These are phyloP conservation scores for Acanthis flammea DNA, from an alignment of 2,797 vertebrate species.

Conservation along the genomic window DNA sequence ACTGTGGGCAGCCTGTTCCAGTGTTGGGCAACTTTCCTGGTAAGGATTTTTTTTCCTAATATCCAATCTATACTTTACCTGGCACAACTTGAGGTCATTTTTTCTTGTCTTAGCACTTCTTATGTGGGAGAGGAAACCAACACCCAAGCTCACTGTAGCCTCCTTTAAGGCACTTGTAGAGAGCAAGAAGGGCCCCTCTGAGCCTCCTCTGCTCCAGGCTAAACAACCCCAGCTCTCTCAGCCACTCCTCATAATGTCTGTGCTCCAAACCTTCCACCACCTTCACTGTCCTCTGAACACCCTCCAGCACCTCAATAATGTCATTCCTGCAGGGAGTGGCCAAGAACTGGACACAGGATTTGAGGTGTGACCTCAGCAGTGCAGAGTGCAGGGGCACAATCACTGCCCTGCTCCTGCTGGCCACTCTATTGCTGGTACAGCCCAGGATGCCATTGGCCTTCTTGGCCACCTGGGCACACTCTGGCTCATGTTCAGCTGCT, in stretches of 20 bases:
- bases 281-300: neutral
- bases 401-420: neutral
- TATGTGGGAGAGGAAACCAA: neutral
- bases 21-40: accelerated
- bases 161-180: neutral
- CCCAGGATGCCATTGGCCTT: accelerated
- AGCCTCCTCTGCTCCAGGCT: neutral
- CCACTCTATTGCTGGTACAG: accelerated
- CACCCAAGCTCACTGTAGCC: no score
- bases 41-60: neutral
- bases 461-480: neutral
- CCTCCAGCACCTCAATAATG: neutral
- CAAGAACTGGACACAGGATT: neutral
- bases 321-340: neutral
- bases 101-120: neutral
- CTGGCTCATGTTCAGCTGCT: neutral
- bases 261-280: neutral
- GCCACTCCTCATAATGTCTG: neutral
- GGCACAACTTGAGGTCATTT: neutral
- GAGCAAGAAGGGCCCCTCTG: no score
- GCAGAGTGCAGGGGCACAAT: accelerated
- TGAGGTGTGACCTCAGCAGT: accelerated
- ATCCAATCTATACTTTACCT: neutral
- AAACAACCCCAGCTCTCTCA: neutral
- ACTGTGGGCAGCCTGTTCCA: neutral